These are phyloP conservation scores for Cydia splendana DNA, from an alignment of 1,140 invertebrate genomes.

Conservation along the genomic window DNA sequence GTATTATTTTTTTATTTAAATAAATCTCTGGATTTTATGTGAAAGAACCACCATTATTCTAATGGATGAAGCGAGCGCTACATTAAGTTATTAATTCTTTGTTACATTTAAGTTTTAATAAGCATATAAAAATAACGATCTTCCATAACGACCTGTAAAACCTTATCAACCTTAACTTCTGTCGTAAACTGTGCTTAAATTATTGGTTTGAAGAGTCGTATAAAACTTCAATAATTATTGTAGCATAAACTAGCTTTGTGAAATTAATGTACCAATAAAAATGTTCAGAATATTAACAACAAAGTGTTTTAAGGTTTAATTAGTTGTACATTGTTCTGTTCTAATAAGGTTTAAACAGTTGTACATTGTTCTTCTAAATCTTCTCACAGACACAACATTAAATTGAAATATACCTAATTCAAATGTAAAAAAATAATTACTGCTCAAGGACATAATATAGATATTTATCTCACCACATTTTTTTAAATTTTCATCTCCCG, in stretches of 20 bases:
- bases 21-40: neutral
- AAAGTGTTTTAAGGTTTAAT: neutral
- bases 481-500: no score
- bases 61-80: neutral
- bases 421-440: no score
- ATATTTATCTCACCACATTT: no score
- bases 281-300: neutral
- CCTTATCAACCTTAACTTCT: constrained; percentile 46
- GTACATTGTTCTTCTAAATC: no score
- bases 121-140: constrained; percentile 10
- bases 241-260: constrained; percentile 58
- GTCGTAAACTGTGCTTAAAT: constrained; percentile 39
- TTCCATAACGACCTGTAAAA: constrained; percentile 38
- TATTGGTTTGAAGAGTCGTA: neutral
- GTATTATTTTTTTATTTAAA: no score
- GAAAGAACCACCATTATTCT: neutral
- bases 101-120: constrained; percentile 11
- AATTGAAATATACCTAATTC: no score
- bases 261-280: neutral
- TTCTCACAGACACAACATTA: no score
- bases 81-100: constrained; percentile 6
- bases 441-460: no score
- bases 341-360: no score
- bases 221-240: neutral
- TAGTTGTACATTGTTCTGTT: no score